These are phyloP conservation scores for Polydesmus complanatus DNA, from an alignment of 2,888 invertebrate genomes.

Conservation along the genomic window DNA sequence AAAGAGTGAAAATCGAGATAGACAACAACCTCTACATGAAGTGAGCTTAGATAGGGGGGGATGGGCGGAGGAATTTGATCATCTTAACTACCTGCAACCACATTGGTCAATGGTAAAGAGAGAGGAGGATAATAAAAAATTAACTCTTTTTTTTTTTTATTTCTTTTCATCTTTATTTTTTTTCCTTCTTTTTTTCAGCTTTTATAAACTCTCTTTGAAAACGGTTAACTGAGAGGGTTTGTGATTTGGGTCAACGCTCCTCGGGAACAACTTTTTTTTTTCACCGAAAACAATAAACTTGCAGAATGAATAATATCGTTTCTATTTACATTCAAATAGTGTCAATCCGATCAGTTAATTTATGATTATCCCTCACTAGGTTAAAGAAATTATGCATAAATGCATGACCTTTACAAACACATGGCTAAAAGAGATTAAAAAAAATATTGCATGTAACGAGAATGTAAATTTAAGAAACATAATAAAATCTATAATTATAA, in stretches of 20 bases:
- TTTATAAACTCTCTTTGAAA: not conserved
- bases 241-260: not conserved
- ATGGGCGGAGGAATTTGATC: not conserved
- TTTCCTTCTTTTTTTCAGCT: not conserved
- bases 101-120: not conserved
- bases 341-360: too few species aligned
- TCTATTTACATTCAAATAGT: too few species aligned
- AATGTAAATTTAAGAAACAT: too few species aligned
- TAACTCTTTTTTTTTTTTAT: not conserved
- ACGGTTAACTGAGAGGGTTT: not conserved
- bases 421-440: too few species aligned
- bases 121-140: not conserved
- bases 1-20: not conserved
- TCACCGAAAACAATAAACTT: not conserved
- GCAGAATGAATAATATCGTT: too few species aligned
- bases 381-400: too few species aligned
- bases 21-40: not conserved
- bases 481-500: too few species aligned
- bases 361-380: too few species aligned
- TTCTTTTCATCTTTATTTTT: too few species aligned
- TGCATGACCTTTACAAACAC: too few species aligned
- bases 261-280: not conserved
- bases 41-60: not conserved
- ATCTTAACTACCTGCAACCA: not conserved
- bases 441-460: too few species aligned